Percentiles rank a stretch among this genome's conserved stretches.
Evolutionary conservation across 2,888 invertebrate genomes (phyloP).

Genomic region (Frankliniella fusca): DNA sequence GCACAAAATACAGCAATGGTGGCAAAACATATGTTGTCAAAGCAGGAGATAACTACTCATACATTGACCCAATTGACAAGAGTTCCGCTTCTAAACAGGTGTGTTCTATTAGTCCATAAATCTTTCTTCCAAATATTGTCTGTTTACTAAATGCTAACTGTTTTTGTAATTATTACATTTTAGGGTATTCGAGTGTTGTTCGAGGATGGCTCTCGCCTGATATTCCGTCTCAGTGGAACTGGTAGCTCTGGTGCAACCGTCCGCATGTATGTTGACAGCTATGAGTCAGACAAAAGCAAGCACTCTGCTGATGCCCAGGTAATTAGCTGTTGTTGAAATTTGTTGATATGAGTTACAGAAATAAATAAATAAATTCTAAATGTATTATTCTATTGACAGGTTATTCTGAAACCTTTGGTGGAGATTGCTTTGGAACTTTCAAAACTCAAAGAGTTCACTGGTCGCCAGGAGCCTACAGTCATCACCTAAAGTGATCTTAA

Average conservation of each 20-base stretch:
- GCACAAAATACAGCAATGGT: slow-evolving; percentile 42
- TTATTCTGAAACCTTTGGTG: slow-evolving; percentile 80
- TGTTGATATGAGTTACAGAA: background rate
- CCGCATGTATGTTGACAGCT: slow-evolving; percentile 91
- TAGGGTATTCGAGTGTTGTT: slow-evolving; percentile 92
- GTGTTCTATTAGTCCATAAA: slow-evolving; percentile 29
- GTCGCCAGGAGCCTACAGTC: slow-evolving; percentile 88
- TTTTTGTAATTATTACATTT: slow-evolving; percentile 35
- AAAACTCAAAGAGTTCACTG: slow-evolving; percentile 76
- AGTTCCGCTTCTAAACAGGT: slow-evolving; percentile 86
- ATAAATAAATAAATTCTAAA: slow-evolving; percentile 38
- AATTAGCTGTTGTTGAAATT: slow-evolving; percentile 33
- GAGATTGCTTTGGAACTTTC: slow-evolving; percentile 82
- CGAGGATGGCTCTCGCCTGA: slow-evolving; percentile 88
- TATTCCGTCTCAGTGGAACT: slow-evolving; percentile 93
- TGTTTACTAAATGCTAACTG: slow-evolving; percentile 12
- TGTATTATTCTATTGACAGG: slow-evolving; percentile 45
- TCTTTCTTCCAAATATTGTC: slow-evolving; percentile 11
- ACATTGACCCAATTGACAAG: slow-evolving; percentile 91
- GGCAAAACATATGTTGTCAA: slow-evolving; percentile 73
- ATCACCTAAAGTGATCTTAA: slow-evolving; percentile 68
- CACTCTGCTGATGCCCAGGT: slow-evolving; percentile 61
- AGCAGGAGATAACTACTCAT: slow-evolving; percentile 88
- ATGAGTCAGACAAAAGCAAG: slow-evolving; percentile 64
- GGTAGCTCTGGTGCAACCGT: slow-evolving; percentile 98